These are phyloP conservation scores for Rhinogobio ventralis DNA, from an alignment of 2,797 vertebrate species.

Conservation along the genomic window DNA sequence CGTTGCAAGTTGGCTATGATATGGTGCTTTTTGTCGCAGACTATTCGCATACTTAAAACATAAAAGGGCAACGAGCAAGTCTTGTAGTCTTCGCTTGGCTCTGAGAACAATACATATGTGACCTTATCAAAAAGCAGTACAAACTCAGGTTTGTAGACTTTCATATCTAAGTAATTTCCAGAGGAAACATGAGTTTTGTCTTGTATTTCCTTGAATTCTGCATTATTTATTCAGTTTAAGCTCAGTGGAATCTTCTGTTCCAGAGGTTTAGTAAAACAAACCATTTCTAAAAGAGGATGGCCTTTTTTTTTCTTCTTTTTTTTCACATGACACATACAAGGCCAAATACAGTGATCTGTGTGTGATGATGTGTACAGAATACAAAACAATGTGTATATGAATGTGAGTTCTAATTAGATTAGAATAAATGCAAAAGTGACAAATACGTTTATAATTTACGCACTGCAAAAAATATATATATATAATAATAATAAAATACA, in stretches of 20 bases:
- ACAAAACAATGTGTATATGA: neutral
- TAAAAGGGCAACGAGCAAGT: neutral
- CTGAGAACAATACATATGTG: neutral
- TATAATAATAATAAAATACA: too few relatives aligned
- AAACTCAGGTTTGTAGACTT: constrained; percentile 18
- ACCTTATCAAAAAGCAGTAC: constrained; percentile 22
- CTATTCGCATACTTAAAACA: neutral
- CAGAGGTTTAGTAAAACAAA: neutral
- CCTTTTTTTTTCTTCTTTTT: neutral
- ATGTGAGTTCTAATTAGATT: neutral
- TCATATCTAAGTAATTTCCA: neutral
- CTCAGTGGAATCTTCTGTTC: neutral
- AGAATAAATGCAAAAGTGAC: neutral
- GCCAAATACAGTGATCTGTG: neutral
- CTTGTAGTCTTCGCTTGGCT: neutral
- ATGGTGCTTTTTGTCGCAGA: neutral
- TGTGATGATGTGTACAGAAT: neutral
- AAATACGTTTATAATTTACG: neutral
- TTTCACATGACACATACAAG: neutral
- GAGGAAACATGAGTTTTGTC: neutral
- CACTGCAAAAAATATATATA: too few relatives aligned
- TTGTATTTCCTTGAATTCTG: constrained; percentile 4
- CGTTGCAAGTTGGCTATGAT: neutral
- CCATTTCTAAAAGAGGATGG: neutral
- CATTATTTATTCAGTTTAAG: constrained; percentile 19